These are phyloP conservation scores for Sylvilagus floridanus DNA, from an alignment of 2,797 vertebrate species.

Conservation along the genomic window DNA sequence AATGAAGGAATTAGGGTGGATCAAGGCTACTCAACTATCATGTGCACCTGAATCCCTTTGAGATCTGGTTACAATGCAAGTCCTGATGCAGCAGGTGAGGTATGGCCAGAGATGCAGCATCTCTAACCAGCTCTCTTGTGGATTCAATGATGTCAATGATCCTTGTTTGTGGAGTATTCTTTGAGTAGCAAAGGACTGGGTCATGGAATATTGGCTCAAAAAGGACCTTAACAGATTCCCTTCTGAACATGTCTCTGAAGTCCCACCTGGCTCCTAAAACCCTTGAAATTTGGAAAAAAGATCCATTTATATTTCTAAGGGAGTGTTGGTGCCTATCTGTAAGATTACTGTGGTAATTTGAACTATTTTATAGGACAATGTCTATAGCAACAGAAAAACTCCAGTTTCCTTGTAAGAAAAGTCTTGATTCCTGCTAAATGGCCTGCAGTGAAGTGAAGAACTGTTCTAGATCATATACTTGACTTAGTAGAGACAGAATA, in stretches of 20 bases:
- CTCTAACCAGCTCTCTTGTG: background rate
- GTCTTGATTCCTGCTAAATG: background rate
- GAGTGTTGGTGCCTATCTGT: background rate
- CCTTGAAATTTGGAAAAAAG: background rate
- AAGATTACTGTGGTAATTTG: background rate
- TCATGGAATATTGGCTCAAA: background rate
- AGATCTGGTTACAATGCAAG: background rate
- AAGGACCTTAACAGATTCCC: background rate
- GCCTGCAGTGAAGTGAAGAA: background rate
- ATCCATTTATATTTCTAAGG: background rate
- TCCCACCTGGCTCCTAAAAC: background rate
- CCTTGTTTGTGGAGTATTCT: background rate
- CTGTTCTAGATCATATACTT: background rate
- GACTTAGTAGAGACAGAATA: background rate
- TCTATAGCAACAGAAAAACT: background rate
- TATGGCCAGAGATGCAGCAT: background rate
- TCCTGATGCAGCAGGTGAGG: background rate
- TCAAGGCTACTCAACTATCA: background rate
- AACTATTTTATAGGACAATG: conserved; percentile 43
- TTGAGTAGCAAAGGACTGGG: background rate
- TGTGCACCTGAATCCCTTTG: background rate
- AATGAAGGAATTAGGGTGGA: background rate
- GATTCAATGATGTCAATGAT: background rate
- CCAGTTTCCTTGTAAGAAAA: background rate
- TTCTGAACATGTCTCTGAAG: background rate